Conservation (phyloP, 2,888 invertebrate genomes). For the Melanostoma scalare region DNA sequence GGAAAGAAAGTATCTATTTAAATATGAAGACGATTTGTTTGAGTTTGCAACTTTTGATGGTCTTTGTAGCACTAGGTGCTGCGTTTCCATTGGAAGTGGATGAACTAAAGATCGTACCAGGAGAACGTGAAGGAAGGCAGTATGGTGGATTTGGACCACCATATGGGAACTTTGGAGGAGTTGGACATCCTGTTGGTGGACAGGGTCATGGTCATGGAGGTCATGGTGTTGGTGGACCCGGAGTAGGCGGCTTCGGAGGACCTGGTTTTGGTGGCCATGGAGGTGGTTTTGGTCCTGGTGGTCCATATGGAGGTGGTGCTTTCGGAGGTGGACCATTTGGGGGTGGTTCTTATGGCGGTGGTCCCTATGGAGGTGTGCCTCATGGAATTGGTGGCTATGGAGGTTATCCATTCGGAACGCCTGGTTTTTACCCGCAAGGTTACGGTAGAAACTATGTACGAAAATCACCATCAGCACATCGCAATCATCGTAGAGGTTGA, state of each 20-base stretch:
- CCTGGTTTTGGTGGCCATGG: slow-evolving; percentile 15
- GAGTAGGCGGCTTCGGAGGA: too few species aligned
- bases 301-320: slow-evolving; percentile 44
- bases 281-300: slow-evolving; percentile 48
- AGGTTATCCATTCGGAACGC: neutral
- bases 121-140: slow-evolving; percentile 37
- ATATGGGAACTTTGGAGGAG: slow-evolving; percentile 1
- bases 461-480: too few species aligned
- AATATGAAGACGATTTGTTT: slow-evolving; percentile 49
- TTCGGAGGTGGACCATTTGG: slow-evolving; percentile 26
- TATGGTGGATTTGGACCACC: slow-evolving; percentile 6
- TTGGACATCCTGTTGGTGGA: too few species aligned
- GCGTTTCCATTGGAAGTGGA: slow-evolving; percentile 39
- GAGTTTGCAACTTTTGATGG: slow-evolving; percentile 36
- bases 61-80: slow-evolving; percentile 7
- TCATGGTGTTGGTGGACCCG: too few species aligned
- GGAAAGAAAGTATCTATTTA: slow-evolving; percentile 8
- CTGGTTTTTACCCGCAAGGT: too few species aligned
- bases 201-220: too few species aligned
- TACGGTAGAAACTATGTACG: too few species aligned
- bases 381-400: slow-evolving; percentile 15
- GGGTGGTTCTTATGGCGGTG: slow-evolving; percentile 41
- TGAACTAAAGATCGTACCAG: neutral
- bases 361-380: neutral
- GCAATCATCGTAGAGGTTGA: too few species aligned